These are phyloP conservation scores for Pseudoips prasinana DNA, from an alignment of 2,888 invertebrate genomes.

Conservation along the genomic window DNA sequence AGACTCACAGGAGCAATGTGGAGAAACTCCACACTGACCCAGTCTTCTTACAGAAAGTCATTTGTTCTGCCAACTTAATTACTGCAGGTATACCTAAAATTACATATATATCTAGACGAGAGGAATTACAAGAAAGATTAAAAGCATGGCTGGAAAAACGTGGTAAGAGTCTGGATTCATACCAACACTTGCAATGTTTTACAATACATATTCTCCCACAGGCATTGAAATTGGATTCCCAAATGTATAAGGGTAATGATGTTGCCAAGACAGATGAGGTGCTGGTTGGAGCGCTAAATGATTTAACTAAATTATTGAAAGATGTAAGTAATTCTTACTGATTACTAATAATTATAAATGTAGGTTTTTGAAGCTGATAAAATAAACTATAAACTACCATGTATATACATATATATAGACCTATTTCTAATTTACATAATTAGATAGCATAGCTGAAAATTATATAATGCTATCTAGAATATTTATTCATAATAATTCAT, in stretches of 20 bases:
- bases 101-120: conserved; percentile 57
- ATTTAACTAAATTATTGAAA: conserved; percentile 72
- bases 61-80: conserved; percentile 45
- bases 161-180: conserved; percentile 72
- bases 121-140: conserved; percentile 65
- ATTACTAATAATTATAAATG: no score
- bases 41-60: conserved; percentile 49
- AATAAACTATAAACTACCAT: no score
- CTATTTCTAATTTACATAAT: no score
- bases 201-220: conserved; percentile 55
- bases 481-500: no score
- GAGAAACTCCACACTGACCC: conserved; percentile 51
- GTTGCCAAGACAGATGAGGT: conserved; percentile 49
- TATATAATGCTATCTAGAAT: no score
- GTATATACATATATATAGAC: no score
- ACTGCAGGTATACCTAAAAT: conserved; percentile 22
- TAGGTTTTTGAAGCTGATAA: no score
- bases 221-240: conserved; percentile 17
- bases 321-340: conserved; percentile 74
- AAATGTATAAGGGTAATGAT: conserved; percentile 46
- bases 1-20: conserved; percentile 30
- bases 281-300: conserved; percentile 71
- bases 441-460: no score
- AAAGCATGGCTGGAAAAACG: conserved; percentile 76
- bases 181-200: conserved; percentile 80